These are phyloP conservation scores for Hydraecia micacea DNA, from an alignment of 2,888 invertebrate species.

Conservation along the genomic window DNA sequence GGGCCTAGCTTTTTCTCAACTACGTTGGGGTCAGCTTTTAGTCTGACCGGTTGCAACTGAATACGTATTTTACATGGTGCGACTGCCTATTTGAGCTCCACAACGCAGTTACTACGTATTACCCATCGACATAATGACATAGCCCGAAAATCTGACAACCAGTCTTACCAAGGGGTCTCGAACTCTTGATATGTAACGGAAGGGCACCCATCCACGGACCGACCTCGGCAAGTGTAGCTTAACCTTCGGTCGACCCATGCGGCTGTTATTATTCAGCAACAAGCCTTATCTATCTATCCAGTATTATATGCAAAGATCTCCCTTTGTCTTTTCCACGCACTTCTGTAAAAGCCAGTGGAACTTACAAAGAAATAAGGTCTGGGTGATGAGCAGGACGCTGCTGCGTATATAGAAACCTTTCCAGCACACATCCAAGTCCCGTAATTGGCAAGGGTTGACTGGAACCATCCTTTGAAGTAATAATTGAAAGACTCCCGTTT, in stretches of 20 bases:
- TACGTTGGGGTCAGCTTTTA: neutral
- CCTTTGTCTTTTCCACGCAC: neutral
- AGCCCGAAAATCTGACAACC: neutral
- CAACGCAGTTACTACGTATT: neutral
- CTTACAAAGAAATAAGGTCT: neutral
- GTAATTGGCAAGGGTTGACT: neutral
- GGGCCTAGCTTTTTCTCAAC: neutral
- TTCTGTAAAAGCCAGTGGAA: neutral
- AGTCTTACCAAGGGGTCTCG: neutral
- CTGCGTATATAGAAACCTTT: neutral
- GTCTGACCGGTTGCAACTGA: neutral
- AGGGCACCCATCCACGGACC: neutral
- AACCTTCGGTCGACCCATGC: neutral
- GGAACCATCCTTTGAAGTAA: neutral
- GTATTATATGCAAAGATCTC: neutral
- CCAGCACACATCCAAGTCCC: neutral
- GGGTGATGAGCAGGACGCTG: neutral
- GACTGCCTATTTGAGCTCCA: neutral
- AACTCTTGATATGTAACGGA: neutral
- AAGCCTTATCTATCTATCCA: neutral
- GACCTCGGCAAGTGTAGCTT: neutral
- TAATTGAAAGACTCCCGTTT: neutral
- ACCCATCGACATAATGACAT: neutral
- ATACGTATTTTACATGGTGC: neutral
- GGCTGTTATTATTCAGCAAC: neutral